These are phyloP conservation scores for Drosophila anomalata DNA, from an alignment of 2,888 invertebrate genomes.

Conservation along the genomic window DNA sequence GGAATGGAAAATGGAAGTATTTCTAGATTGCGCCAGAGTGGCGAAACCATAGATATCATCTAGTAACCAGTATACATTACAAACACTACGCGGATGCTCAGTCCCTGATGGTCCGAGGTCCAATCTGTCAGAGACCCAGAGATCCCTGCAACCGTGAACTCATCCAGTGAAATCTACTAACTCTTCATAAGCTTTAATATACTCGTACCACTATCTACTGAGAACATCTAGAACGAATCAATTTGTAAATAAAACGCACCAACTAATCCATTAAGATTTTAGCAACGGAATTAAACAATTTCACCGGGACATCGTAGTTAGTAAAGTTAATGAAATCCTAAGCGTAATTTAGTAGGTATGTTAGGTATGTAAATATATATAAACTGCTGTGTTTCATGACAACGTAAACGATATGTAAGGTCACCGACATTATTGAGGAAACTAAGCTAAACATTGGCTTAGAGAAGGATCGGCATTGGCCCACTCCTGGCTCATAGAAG, in stretches of 20 bases:
- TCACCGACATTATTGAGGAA: conserved; percentile 31
- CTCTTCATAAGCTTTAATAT: conserved; percentile 73
- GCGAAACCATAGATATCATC: not conserved
- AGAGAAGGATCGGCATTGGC: conserved; percentile 13
- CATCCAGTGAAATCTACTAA: conserved; percentile 70
- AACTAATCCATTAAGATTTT: conserved; percentile 77
- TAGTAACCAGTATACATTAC: conserved; percentile 5
- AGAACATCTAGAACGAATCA: conserved; percentile 55
- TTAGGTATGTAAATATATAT: conserved; percentile 64
- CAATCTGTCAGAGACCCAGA: conserved; percentile 19
- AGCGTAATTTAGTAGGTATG: conserved; percentile 53
- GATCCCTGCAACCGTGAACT: conserved; percentile 25
- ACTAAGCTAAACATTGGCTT: conserved; percentile 45
- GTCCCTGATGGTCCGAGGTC: conserved; percentile 13
- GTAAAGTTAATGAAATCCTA: conserved; percentile 55
- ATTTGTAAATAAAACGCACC: conserved; percentile 78
- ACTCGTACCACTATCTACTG: conserved; percentile 29
- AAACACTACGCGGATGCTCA: conserved; percentile 5
- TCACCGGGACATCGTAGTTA: conserved; percentile 57
- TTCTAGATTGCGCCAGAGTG: not conserved
- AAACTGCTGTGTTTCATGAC: conserved; percentile 80
- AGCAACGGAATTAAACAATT: conserved; percentile 48
- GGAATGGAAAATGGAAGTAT: not conserved
- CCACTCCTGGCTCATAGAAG: not conserved
- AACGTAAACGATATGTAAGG: conserved; percentile 68